Percentiles rank a stretch among this genome's conserved stretches.
phyloP scores from a whole-genome alignment of 2,797 vertebrate genomes.

The Chaetodon trifasciatus region DNA sequence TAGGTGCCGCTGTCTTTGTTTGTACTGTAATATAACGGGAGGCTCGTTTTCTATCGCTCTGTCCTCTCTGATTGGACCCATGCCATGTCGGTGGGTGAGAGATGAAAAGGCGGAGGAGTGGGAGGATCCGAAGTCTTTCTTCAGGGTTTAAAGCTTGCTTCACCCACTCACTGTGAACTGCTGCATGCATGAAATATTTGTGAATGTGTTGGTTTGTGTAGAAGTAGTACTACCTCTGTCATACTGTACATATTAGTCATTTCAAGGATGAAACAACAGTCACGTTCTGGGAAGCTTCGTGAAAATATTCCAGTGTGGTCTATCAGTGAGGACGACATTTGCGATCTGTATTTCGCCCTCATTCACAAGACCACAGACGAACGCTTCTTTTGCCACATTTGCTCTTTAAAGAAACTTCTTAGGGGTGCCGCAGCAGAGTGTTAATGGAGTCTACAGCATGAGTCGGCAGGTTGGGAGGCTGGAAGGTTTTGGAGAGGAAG shows the following conservation, averaged over 20 bases:
- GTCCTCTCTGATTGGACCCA: slow-evolving; percentile 69
- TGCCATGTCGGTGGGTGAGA: slow-evolving; percentile 75
- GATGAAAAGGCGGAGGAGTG: slow-evolving; percentile 73
- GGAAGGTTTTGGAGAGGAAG: slow-evolving; percentile 72
- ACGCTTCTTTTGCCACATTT: slow-evolving; percentile 17
- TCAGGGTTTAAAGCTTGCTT: slow-evolving; percentile 72
- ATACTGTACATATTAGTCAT: slow-evolving; percentile 21
- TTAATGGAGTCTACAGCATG: slow-evolving; percentile 67
- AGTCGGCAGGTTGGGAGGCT: slow-evolving; percentile 71
- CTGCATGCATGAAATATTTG: slow-evolving; percentile 56
- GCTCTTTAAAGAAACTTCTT: slow-evolving; percentile 41
- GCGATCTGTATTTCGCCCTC: neutral
- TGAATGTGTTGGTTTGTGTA: slow-evolving; percentile 44
- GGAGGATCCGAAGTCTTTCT: slow-evolving; percentile 73
- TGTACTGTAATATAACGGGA: slow-evolving; percentile 67
- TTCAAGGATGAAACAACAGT: slow-evolving; percentile 24
- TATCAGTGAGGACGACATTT: slow-evolving; percentile 10
- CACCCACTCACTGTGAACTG: slow-evolving; percentile 70
- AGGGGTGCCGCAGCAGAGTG: slow-evolving; percentile 39
- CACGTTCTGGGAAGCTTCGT: neutral
- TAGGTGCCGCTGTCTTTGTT: slow-evolving; percentile 64
- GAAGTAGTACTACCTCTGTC: slow-evolving; percentile 40
- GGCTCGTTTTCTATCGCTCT: slow-evolving; percentile 60
- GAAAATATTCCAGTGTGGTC: neutral
- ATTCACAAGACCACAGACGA: slow-evolving; percentile 1